A percentile compares a stretch with the other conserved stretches of the same genome.
These are phyloP conservation scores for Diorhabda elongata DNA, from an alignment of 1,140 invertebrate species.

Conservation along the genomic window DNA sequence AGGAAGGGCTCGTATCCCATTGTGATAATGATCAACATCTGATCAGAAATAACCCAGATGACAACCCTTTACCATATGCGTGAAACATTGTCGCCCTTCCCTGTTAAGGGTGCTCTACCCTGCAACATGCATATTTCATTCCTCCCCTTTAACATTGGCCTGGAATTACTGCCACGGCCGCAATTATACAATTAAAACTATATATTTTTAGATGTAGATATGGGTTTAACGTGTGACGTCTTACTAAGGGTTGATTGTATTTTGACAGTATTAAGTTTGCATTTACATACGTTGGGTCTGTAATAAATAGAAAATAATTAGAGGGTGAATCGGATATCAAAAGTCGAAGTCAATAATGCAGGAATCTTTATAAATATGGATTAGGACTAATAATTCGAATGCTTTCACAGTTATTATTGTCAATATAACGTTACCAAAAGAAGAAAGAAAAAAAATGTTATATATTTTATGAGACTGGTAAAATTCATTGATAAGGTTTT, in stretches of 20 bases:
- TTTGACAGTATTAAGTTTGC: background rate
- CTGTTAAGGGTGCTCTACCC: conserved; percentile 18
- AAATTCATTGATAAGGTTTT: no score
- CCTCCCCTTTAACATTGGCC: conserved; percentile 18
- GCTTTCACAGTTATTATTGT: no score
- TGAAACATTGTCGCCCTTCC: conserved; percentile 24
- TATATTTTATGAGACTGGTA: no score
- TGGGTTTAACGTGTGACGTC: conserved; percentile 3
- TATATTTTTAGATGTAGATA: conserved; percentile 13
- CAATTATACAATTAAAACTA: conserved; percentile 26
- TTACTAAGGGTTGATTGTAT: conserved; percentile 1
- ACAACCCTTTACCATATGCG: conserved; percentile 20
- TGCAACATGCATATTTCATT: conserved; percentile 24
- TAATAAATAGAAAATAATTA: background rate
- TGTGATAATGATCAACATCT: conserved; percentile 16
- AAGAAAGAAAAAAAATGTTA: no score
- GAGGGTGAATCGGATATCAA: background rate
- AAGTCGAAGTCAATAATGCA: background rate
- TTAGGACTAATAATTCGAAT: background rate
- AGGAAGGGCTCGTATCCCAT: conserved; percentile 7
- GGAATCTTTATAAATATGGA: background rate
- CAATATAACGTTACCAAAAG: no score
- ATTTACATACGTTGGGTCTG: background rate
- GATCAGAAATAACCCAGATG: conserved; percentile 10
- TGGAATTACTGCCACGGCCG: conserved; percentile 18